Percentiles rank a stretch among this genome's conserved stretches.
Conservation (phyloP, 2,797 vertebrate genomes). For the Phataginus tricuspis region DNA sequence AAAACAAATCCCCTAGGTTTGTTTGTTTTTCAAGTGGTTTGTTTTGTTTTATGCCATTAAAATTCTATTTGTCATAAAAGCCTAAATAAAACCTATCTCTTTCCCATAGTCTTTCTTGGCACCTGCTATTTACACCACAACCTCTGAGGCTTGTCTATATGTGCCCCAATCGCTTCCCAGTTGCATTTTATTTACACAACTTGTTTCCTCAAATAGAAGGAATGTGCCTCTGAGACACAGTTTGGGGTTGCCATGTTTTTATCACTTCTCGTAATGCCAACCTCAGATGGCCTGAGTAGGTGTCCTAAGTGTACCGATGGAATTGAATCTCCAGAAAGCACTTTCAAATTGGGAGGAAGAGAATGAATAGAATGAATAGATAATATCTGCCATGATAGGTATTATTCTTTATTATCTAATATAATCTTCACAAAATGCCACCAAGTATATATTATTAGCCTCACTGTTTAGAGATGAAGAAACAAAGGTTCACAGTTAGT, state of each 20-base stretch:
- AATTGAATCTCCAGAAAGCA: conserved; percentile 23
- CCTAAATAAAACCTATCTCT: not conserved
- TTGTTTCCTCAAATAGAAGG: not conserved
- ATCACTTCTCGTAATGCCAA: not conserved
- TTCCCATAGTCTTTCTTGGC: conserved; percentile 3
- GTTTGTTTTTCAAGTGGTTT: conserved; percentile 4
- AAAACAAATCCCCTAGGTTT: not conserved
- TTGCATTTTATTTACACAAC: not conserved
- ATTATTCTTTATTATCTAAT: not conserved
- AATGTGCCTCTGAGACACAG: not conserved
- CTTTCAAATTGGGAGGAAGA: not conserved
- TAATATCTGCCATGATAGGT: not conserved
- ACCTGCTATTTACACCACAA: conserved; percentile 33
- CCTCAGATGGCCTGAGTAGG: not conserved
- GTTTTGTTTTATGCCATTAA: conserved; percentile 46
- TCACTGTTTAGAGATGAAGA: not conserved
- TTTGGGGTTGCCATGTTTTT: not conserved
- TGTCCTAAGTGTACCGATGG: not conserved
- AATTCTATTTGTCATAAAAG: conserved; percentile 30
- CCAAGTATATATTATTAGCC: not conserved
- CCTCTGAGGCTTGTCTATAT: conserved; percentile 2
- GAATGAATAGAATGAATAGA: not conserved
- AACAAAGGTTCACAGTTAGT: not conserved
- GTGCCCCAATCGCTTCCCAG: not conserved
- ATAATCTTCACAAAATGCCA: not conserved